Evolutionary conservation across 2,797 vertebrate genomes (phyloP), one percentile per base, ranked within the genome.

Genomic region (Netta rufina): DNA sequence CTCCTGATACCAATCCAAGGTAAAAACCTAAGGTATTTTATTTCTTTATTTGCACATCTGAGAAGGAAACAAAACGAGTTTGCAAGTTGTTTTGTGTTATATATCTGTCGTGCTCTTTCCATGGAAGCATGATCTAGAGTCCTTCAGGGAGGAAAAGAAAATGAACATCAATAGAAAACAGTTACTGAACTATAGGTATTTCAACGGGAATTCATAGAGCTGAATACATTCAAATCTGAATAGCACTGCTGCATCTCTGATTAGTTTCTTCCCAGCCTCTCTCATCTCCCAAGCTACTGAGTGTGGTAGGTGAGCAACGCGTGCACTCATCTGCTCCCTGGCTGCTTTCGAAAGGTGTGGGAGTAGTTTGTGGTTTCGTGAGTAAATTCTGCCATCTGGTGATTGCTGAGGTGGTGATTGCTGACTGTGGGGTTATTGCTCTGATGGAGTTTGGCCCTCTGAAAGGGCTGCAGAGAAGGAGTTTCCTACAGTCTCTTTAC

Each of bases 341-440:
- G 4, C 45, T 80, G 67, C 32, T 62, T 80, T 54, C 27, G 69
- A 80, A 54, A 91, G 45, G 8, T 51, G 41, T 67, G 36, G 56
- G 28, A 30, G 12, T 9, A 32, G 17, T 49, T 64, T 45, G 84
- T 25, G 13, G 38, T 67, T 92, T 8, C 39, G 47, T 2, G 65
- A 91, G 67, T 58, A 64, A 87, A 65, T 71, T 70, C 75, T 95
- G 89, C 77, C 67, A 62, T 45, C 90, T 90, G 88, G 43, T 87
- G 86, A 92, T 89, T 39, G 65, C 49, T 69, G 36, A 3, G n/a
- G 30, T 32, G 11, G 28, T 65, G 62, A 65, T 65, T 65, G 28
- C 28, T 10, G 39, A 1, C 1, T 6, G 4, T 27, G 90, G 81
- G 54, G 39, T 13, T 79, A 32, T 14, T 45, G 28, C 15, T 67